Evolutionary conservation across 2,797 vertebrate species (phyloP), one percentile per base, ranked within the genome.

Genomic region (Galago senegalensis): DNA sequence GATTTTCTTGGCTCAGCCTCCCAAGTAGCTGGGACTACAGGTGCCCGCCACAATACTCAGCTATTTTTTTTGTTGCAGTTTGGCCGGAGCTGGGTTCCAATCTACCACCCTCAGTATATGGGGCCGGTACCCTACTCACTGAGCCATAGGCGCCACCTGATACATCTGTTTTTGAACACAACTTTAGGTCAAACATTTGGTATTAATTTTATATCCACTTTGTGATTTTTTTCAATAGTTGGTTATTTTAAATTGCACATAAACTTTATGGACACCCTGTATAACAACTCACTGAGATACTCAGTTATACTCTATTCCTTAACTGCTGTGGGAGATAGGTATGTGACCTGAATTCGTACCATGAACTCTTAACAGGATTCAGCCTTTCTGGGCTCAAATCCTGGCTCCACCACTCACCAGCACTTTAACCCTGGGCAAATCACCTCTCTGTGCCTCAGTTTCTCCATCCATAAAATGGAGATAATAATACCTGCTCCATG

Each of bases 361-460:
- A 77, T 20, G n/a, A 90, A 65, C 31, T 69, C 70, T 11, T 84
- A 72, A 82, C 7, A 81, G 31, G 34, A 63, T 17, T 94, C 72
- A 40, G 67, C 7, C 37, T 88, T 91, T 58, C 56, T 79, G 77
- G 46, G 67, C 88, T 82, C 86, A 85, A 89, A 82, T 49, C 56
- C 60, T 67, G 67, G 27, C 25, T 79, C 43, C 20, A 60, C n/a
- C 43, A 60, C 53, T 81, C 53, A 93, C 16, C 49, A 11, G 63
- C 43, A 63, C 4, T 21, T 31, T 65, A 25, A 86, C 43, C 29
- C 58, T 84, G 21, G 46, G 9, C 23, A 93, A 80, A 37, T 73
- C 31, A 80, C 7, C 2, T 49, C 40, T 89, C 40, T 63, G 31
- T 69, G 27, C 27, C 58, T 95, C 69, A 46, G n/a, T 80, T 86